Evolutionary conservation across 35 echinoderm and acorn worm species (phyloP), one percentile per base, ranked within the genome.

Genomic region (Ptychodera flava): DNA sequence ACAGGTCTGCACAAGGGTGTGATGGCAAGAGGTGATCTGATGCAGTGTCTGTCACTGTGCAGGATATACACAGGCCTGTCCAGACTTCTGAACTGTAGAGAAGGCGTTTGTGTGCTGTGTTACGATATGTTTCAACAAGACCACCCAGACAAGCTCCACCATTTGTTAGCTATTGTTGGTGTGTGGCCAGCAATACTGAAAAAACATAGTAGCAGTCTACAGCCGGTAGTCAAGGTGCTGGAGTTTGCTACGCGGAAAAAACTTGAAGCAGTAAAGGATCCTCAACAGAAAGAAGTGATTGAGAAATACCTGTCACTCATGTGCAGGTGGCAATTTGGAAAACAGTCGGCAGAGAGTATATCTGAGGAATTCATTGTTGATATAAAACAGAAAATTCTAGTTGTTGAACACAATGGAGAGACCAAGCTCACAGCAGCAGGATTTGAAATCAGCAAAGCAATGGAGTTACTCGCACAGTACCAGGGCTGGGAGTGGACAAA

Each of bases 401-500:
- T 79, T 81, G 80, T 32, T 12, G 2, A 34, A 53, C 85, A 92
- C 81, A 36, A 77, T 34, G 81, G 38, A 16, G 79, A 33, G 29
- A 34, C 35, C 32, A n/a, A 33, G 16, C 33, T 31, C 79, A 87
- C 6, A 83, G 30, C 0, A 31, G 76, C 27, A 92, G 80, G 91
- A 16, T 92, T 77, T 80, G 91, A 92, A 78, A 38, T 86, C 1
- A 64, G 83, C 32, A 92, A 89, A 81, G 81, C 91, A 0, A 6
- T 89, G 0, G 91, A 92, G 78, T 38, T 92, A 36, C 52, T 89
- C 28, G 91, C 91, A 1, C 53, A 36, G 28, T 36, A 29, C 82
- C 87, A 81, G 31, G 91, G 91, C 22, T 92, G 91, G 91, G 82
- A 92, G 15, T 92, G 91, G 91, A 92, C 81, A 28, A 92, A 92